phyloP scores from a whole-genome alignment of 2,113 vertebrate genomes.

The Myiozetetes cayanensis region DNA sequence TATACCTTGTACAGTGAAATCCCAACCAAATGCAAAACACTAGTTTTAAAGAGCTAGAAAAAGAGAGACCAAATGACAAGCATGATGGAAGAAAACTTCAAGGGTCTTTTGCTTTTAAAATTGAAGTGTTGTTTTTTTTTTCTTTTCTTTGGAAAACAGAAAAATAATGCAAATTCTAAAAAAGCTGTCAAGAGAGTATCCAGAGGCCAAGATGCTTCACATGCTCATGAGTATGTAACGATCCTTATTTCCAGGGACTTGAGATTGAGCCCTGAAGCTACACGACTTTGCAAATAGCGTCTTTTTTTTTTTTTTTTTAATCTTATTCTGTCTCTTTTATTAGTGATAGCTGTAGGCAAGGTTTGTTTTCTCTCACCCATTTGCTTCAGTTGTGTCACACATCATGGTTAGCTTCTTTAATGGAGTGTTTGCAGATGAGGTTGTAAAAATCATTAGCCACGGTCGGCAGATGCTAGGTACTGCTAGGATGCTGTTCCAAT shows the following conservation, averaged over 20 bases:
- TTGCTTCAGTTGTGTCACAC: not conserved
- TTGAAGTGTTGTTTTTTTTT: not conserved
- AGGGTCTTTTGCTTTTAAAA: not conserved
- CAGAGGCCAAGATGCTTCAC: not conserved
- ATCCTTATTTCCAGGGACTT: not conserved
- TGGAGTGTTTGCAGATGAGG: slow-evolving; percentile 40
- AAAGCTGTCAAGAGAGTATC: not conserved
- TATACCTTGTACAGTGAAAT: not conserved
- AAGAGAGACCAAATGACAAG: not conserved
- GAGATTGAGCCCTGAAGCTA: not conserved
- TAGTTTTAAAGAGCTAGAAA: not conserved
- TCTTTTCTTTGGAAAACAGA: not conserved
- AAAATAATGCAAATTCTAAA: not conserved
- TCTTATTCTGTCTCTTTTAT: not conserved
- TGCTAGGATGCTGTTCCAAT: slow-evolving; percentile 34
- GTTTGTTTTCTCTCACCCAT: not conserved
- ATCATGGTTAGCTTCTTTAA: slow-evolving; percentile 45
- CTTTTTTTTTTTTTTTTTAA: not conserved
- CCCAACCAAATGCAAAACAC: not conserved
- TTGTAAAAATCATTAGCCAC: slow-evolving; percentile 56
- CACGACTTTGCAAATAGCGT: not conserved
- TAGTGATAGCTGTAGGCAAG: not conserved
- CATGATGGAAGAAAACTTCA: not conserved
- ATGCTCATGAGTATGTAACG: not conserved
- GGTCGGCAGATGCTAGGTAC: slow-evolving; percentile 10